Percentiles rank a stretch among this genome's conserved stretches.
Conservation (phyloP, 2,888 invertebrate species). For the Dryadula phaetusa region DNA sequence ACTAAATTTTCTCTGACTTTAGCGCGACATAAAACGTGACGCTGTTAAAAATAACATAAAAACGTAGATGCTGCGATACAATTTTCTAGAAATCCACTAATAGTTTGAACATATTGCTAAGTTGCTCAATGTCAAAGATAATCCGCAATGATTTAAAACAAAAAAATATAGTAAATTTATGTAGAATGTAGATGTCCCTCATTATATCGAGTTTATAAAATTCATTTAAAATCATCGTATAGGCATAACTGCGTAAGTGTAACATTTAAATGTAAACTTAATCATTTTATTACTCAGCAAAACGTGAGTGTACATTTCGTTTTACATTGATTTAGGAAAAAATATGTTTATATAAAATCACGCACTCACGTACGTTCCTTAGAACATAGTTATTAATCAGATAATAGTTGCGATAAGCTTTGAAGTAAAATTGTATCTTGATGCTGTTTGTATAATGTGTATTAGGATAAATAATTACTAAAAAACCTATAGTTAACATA, state of each 20-base stretch:
- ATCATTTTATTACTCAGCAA: slow-evolving; percentile 23
- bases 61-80: too few species aligned
- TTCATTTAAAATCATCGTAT: not conserved
- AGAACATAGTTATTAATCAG: not conserved
- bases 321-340: not conserved
- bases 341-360: slow-evolving; percentile 35
- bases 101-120: not conserved
- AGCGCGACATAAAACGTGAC: too few species aligned
- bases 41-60: too few species aligned
- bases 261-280: slow-evolving; percentile 5
- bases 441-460: not conserved
- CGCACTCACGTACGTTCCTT: slow-evolving; percentile 46
- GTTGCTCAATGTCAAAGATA: not conserved
- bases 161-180: too few species aligned
- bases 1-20: too few species aligned
- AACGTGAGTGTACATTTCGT: slow-evolving; percentile 36
- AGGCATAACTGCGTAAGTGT: slow-evolving; percentile 2
- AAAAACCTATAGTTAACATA: not conserved
- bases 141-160: too few species aligned
- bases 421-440: not conserved
- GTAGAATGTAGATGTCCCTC: not conserved
- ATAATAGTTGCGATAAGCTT: slow-evolving; percentile 18
- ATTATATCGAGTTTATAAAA: not conserved
- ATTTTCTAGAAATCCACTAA: not conserved
- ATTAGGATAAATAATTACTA: not conserved